phyloP scores from a whole-genome alignment of 2,797 vertebrate species.

The Ceryle rudis region DNA sequence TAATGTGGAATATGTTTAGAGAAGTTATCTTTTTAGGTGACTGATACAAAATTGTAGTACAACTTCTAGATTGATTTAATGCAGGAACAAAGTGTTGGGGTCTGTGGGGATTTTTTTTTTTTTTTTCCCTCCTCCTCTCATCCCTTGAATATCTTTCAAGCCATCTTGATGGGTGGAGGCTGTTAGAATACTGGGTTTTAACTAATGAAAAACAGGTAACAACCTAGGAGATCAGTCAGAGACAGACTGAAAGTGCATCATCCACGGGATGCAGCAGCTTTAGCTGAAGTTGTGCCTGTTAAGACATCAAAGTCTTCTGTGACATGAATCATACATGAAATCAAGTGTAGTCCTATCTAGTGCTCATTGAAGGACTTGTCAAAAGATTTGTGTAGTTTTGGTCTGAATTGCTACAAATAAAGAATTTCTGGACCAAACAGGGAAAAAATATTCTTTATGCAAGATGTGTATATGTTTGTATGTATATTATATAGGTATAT shows the following conservation, averaged over 20 bases:
- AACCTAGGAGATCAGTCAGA: background rate
- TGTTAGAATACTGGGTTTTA: background rate
- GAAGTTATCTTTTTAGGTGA: background rate
- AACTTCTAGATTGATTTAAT: background rate
- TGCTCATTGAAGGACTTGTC: background rate
- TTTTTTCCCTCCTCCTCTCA: background rate
- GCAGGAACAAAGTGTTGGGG: background rate
- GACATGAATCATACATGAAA: fast-evolving
- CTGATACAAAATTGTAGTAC: background rate
- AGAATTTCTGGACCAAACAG: background rate
- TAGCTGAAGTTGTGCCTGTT: background rate
- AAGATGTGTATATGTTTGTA: background rate
- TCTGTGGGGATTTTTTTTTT: no score
- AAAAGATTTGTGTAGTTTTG: background rate
- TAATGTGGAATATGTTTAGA: background rate
- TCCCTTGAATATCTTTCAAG: background rate
- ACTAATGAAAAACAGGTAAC: background rate
- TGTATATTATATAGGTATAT: no score
- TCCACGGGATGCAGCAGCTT: background rate
- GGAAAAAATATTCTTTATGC: background rate
- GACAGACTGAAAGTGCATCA: background rate
- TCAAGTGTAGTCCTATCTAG: background rate
- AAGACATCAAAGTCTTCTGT: background rate
- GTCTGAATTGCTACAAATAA: background rate
- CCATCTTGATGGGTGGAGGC: background rate